Conservation (phyloP, 2,888 invertebrate genomes). For the Liposcelis brunnea region DNA sequence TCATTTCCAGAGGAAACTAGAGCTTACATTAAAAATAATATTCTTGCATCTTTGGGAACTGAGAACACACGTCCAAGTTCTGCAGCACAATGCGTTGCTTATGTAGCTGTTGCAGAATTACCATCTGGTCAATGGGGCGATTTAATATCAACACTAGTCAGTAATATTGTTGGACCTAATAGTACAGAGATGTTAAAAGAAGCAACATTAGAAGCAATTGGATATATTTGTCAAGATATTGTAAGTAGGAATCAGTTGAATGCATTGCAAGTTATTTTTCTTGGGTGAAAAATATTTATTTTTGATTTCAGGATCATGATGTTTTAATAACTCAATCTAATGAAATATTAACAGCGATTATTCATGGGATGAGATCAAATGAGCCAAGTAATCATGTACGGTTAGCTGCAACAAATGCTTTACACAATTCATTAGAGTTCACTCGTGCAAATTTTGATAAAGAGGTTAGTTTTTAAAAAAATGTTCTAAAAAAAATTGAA, state of each 20-base stretch:
- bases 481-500: too few species aligned
- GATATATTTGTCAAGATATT: conserved; percentile 98
- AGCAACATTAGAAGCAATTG: conserved; percentile 93
- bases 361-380: conserved; percentile 92
- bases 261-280: neutral
- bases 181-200: conserved; percentile 91
- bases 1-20: conserved; percentile 72
- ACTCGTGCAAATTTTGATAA: conserved; percentile 97
- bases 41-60: conserved; percentile 84
- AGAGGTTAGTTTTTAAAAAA: conserved; percentile 37
- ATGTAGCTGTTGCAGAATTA: conserved; percentile 92
- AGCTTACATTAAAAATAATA: conserved; percentile 84
- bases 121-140: conserved; percentile 86
- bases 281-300: neutral
- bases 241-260: conserved; percentile 24
- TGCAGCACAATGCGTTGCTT: conserved; percentile 98
- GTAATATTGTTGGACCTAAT: conserved; percentile 71
- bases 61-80: conserved; percentile 90
- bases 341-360: conserved; percentile 94
- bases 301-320: conserved; percentile 47
- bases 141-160: conserved; percentile 69
- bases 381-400: conserved; percentile 88
- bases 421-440: conserved; percentile 94
- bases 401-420: conserved; percentile 89
- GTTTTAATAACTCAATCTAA: conserved; percentile 85